A percentile compares a stretch with the other conserved stretches of the same genome.
Evolutionary conservation across 2,113 vertebrate genomes (phyloP).

Genomic region (Urocitellus parryii): DNA sequence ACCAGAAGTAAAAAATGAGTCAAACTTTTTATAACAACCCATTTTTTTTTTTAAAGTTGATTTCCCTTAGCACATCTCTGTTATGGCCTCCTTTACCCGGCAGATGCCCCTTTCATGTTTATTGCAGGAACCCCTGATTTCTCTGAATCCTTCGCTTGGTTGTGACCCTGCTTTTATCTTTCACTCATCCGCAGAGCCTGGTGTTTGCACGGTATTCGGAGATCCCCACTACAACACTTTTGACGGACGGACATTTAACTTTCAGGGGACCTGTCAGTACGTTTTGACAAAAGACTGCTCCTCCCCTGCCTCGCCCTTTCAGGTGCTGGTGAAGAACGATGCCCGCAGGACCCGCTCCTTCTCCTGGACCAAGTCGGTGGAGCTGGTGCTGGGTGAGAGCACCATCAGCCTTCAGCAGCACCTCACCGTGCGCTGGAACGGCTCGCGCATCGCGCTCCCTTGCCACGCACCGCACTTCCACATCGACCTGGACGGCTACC

Average conservation of each 20-base stretch:
- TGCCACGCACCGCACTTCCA: conserved; percentile 93
- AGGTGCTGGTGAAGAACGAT: conserved; percentile 98
- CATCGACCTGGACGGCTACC: conserved; percentile 96
- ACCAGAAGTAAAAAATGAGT: neutral
- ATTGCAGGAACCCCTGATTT: conserved; percentile 25
- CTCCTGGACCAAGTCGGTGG: conserved; percentile 98
- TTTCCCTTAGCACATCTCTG: neutral
- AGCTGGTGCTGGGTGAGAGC: conserved; percentile 91
- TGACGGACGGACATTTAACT: conserved; percentile 99
- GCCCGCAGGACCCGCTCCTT: conserved; percentile 96
- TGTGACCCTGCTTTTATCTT: conserved; percentile 87
- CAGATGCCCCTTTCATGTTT: neutral
- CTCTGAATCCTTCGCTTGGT: neutral
- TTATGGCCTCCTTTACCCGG: neutral
- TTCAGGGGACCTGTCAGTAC: conserved; percentile 99
- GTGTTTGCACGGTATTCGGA: conserved; percentile 98
- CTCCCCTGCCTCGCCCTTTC: conserved; percentile 93
- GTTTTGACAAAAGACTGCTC: conserved; percentile 97
- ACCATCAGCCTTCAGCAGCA: conserved; percentile 97
- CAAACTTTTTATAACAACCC: neutral
- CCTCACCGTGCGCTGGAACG: conserved; percentile 96
- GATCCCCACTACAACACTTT: conserved; percentile 99
- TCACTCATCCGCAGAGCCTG: conserved; percentile 93
- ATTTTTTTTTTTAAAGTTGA: neutral
- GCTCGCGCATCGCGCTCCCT: conserved; percentile 94